Evolutionary conservation across 2,797 vertebrate genomes (phyloP), one percentile per base, ranked within the genome.

Genomic region (Yasuhikotakia modesta): DNA sequence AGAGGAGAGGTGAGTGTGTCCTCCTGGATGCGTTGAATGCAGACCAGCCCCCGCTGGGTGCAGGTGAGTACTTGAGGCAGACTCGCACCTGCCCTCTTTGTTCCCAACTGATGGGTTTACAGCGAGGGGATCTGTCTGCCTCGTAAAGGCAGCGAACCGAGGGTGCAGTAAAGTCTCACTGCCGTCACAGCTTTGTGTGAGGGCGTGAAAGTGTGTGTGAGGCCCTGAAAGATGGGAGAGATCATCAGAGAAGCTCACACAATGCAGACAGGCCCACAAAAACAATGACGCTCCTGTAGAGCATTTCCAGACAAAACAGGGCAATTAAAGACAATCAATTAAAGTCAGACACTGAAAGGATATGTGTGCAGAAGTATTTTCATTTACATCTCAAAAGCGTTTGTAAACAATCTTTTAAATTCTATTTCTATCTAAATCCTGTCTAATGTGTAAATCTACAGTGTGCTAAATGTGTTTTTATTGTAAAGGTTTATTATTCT

Each of bases 1-100:
- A 45, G 71, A 2, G 71, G 39, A 75, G 63, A 78, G 45, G 48
- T 53, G 85, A 87, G 84, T 85, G 91, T 90, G 86, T 86, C 85
- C 89, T 91, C 90, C 91, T 90, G 89, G 88, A 86, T 86, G 79
- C 82, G 87, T 84, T 91, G 91, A 89, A 88, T 87, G 85, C 84
- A 83, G 88, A 78, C 77, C 79, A 85, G 87, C 84, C 86, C 87
- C 90, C 50, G 86, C 91, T 88, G 92, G 86, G 91, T 88, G 92
- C 93, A 94, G 93, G 92, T 94, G 92, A 94, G 90, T 90, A 87
- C 89, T 93, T 87, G 88, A 92, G 88, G 86, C 87, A 86, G 85
- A 86, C 89, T 88, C 87, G 90, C 92, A 93, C 91, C 92, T 93
- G 92, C 89, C 89, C 85, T 87, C 90, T 92, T 93, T 93, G 91